A percentile compares a stretch with the other conserved stretches of the same genome.
Conservation (phyloP, 2,888 invertebrate species). For the Hirtodrosophila duncani region DNA sequence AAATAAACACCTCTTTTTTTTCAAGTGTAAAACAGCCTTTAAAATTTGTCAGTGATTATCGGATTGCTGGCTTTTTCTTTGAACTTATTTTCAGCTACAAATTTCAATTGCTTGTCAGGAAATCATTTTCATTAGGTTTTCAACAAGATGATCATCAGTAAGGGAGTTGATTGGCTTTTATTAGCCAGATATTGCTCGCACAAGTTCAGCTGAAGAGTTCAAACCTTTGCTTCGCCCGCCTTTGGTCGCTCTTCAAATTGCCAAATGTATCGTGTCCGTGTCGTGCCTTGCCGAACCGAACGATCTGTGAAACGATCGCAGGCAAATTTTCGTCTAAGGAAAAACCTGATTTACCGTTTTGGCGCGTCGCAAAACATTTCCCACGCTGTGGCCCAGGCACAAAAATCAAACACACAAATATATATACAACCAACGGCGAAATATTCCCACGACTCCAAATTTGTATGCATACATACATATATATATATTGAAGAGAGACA, state of each 20-base stretch:
- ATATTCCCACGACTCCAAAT: slow-evolving; percentile 74
- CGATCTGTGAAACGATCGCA: slow-evolving; percentile 55
- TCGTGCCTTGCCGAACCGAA: slow-evolving; percentile 7
- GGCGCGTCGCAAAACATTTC: slow-evolving; percentile 57
- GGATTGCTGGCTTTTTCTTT: no score
- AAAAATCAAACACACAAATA: slow-evolving; percentile 25
- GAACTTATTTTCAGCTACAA: no score
- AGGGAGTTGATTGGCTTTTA: no score
- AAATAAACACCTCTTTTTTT: no score
- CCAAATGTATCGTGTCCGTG: slow-evolving; percentile 2
- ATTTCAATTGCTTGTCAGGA: no score
- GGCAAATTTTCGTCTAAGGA: slow-evolving; percentile 67
- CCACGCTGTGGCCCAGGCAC: slow-evolving; percentile 68
- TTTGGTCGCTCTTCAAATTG: slow-evolving; percentile 17
- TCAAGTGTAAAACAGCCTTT: no score
- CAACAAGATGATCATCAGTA: no score
- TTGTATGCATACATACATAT: slow-evolving; percentile 72
- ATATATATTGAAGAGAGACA: no score
- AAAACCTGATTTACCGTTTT: slow-evolving; percentile 72
- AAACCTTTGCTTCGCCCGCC: slow-evolving; percentile 27
- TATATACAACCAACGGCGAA: slow-evolving; percentile 36
- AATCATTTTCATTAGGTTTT: no score
- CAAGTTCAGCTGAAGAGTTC: slow-evolving; percentile 30
- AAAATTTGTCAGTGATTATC: no score
- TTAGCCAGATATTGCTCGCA: not conserved